A percentile compares a stretch with the other conserved stretches of the same genome.
phyloP scores from a whole-genome alignment of 2,113 vertebrate genomes.

The Epinephelus cyanopodus region DNA sequence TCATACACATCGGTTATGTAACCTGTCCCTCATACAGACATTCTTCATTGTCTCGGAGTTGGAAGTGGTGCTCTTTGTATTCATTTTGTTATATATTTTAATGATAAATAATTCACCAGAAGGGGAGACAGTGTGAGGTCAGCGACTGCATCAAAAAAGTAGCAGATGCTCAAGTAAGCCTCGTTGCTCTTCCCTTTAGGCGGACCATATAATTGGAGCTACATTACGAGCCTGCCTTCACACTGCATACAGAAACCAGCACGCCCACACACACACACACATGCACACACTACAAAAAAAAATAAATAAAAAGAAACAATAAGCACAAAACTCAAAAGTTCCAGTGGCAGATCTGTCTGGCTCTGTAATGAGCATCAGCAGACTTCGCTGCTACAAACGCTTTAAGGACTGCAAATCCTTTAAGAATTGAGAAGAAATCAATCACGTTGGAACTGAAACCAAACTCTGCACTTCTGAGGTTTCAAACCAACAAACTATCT shows the following conservation, averaged over 20 bases:
- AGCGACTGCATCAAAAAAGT: constrained; percentile 58
- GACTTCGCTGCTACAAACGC: constrained; percentile 26
- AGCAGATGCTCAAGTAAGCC: constrained; percentile 75
- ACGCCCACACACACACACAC: background rate
- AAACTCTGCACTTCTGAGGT: constrained; percentile 31
- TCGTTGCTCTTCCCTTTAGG: constrained; percentile 69
- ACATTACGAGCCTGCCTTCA: constrained; percentile 56
- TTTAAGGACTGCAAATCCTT: constrained; percentile 49
- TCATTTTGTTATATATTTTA: constrained; percentile 36
- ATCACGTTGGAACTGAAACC: constrained; percentile 21
- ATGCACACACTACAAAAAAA: too few species aligned
- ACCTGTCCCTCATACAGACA: background rate
- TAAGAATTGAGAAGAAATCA: constrained; percentile 57
- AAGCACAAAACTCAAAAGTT: constrained; percentile 17
- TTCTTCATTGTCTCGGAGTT: background rate
- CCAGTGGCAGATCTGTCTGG: constrained; percentile 23
- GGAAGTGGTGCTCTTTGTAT: background rate
- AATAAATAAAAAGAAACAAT: constrained; percentile 3
- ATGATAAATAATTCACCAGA: constrained; percentile 62
- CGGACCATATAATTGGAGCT: constrained; percentile 72
- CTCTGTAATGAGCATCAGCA: constrained; percentile 56
- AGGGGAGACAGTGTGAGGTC: constrained; percentile 63
- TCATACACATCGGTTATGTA: background rate
- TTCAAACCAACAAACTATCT: background rate
- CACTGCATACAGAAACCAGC: constrained; percentile 34